Percentiles rank a stretch among this genome's conserved stretches.
phyloP scores from a whole-genome alignment of 2,797 vertebrate species.

The Micrastur ruficollis region DNA sequence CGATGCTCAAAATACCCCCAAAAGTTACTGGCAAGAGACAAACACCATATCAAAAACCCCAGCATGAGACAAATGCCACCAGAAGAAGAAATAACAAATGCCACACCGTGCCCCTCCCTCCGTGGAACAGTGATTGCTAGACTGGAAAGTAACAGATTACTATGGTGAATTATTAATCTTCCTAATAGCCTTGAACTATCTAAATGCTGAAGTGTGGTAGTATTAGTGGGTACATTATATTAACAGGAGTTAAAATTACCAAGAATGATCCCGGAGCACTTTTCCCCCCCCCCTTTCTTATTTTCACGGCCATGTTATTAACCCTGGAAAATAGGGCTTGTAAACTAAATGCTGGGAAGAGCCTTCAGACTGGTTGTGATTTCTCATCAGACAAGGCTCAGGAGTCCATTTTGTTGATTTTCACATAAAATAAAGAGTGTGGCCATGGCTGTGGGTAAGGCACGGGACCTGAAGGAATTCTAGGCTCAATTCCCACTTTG shows the following conservation, averaged over 20 bases:
- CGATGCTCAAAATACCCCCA: slow-evolving; percentile 58
- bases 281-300: not conserved
- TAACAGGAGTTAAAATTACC: slow-evolving; percentile 23
- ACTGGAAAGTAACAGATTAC: slow-evolving; percentile 39
- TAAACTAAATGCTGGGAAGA: slow-evolving; percentile 1
- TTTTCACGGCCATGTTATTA: not conserved
- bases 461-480: not conserved
- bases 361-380: not conserved
- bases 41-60: slow-evolving; percentile 10
- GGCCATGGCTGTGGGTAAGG: not conserved
- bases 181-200: slow-evolving; percentile 17
- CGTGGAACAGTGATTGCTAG: not conserved
- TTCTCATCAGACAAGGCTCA: not conserved
- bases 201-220: not conserved
- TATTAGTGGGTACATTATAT: slow-evolving; percentile 31
- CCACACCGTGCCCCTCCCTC: not conserved
- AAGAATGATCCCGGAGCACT: not conserved
- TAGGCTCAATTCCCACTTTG: slow-evolving; percentile 10
- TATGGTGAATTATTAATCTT: slow-evolving; percentile 45
- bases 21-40: slow-evolving; percentile 40
- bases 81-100: slow-evolving; percentile 27
- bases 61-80: slow-evolving; percentile 3
- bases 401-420: not conserved
- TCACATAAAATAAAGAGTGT: not conserved
- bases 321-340: slow-evolving; percentile 6